Evolutionary conservation across 2,888 invertebrate genomes (phyloP).

Genomic region (Eupithecia vulgata): DNA sequence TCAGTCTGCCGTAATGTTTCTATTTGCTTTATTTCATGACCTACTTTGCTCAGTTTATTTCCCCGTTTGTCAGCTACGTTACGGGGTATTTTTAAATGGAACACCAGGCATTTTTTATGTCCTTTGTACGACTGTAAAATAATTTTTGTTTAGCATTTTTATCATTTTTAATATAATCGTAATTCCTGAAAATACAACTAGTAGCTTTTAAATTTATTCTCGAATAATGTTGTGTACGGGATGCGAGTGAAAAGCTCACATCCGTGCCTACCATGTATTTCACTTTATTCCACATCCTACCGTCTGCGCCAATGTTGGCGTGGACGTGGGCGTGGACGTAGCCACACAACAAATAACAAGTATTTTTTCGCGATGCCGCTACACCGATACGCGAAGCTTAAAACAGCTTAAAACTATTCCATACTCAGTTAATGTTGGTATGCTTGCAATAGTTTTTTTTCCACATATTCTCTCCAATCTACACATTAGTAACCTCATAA

Average conservation of each 20-base stretch:
- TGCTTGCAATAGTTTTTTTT: too few relatives aligned
- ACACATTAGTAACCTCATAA: neutral
- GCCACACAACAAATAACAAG: too few relatives aligned
- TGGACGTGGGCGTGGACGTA: too few relatives aligned
- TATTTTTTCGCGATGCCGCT: neutral
- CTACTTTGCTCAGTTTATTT: slow-evolving; percentile 24
- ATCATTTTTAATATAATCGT: neutral
- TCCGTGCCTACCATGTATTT: too few relatives aligned
- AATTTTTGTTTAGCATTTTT: neutral
- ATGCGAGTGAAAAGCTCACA: too few relatives aligned
- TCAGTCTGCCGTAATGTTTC: slow-evolving; percentile 7
- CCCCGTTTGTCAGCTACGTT: slow-evolving; percentile 20
- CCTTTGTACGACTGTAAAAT: slow-evolving; percentile 10
- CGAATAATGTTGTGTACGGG: too few relatives aligned
- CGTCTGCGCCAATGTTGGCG: too few relatives aligned
- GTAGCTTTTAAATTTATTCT: neutral
- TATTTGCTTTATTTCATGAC: slow-evolving; percentile 23
- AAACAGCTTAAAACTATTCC: too few relatives aligned
- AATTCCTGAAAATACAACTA: neutral
- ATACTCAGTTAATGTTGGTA: too few relatives aligned
- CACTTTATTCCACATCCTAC: too few relatives aligned
- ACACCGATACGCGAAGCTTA: neutral
- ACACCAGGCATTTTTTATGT: slow-evolving; percentile 14
- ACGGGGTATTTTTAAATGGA: slow-evolving; percentile 17
- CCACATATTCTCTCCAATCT: neutral